These are phyloP conservation scores for Ochropleura plecta DNA, from an alignment of 2,888 invertebrate genomes.

Conservation along the genomic window DNA sequence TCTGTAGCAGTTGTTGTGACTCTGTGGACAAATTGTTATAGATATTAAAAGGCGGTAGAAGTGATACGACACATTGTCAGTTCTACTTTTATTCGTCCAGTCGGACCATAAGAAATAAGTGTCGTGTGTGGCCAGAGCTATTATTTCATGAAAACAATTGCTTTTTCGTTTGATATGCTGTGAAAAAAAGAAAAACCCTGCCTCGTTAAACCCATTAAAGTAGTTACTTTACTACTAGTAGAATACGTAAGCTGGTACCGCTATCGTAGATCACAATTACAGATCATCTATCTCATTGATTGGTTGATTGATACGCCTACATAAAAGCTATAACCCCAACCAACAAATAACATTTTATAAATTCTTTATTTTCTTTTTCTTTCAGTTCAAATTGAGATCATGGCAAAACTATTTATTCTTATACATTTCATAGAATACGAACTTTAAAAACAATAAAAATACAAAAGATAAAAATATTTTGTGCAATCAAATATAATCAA, in stretches of 20 bases:
- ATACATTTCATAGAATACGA: background rate
- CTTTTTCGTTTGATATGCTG: background rate
- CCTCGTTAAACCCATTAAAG: too few relatives aligned
- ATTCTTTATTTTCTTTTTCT: background rate
- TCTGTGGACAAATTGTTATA: slow-evolving; percentile 16
- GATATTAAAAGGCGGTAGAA: background rate
- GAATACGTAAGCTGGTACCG: background rate
- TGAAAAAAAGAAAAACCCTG: background rate
- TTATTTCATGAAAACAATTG: background rate
- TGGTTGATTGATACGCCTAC: background rate
- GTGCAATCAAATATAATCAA: slow-evolving; percentile 32
- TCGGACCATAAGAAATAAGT: background rate
- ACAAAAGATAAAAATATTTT: slow-evolving; percentile 6
- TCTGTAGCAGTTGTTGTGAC: background rate
- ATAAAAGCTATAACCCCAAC: background rate
- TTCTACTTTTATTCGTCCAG: background rate
- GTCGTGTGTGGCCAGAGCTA: background rate
- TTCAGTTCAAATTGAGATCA: background rate
- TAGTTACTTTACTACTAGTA: background rate
- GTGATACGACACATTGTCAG: background rate
- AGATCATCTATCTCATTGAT: background rate
- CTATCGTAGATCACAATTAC: background rate
- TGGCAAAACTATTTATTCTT: background rate
- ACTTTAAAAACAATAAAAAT: background rate
- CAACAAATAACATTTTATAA: background rate